Conservation (phyloP, 2,888 invertebrate genomes). For the Eristalinus sepulchralis region DNA sequence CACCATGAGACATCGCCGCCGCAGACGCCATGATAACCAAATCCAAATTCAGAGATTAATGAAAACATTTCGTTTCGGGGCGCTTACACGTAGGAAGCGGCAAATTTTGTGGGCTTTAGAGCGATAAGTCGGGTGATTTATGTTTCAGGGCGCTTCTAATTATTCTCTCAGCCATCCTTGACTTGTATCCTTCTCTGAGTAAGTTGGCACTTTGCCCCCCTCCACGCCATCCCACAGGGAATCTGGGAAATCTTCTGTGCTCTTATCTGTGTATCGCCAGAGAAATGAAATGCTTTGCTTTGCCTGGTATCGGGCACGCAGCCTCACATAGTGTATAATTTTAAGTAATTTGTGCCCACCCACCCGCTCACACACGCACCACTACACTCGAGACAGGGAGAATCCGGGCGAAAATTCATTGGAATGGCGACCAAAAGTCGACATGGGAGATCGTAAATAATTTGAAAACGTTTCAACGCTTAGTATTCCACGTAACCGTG, state of each 20-base stretch:
- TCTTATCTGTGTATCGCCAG: not conserved
- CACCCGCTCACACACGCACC: not conserved
- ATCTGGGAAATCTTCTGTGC: not conserved
- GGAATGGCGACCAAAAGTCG: slow-evolving; percentile 67
- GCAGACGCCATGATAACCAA: not conserved
- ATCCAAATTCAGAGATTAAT: not conserved
- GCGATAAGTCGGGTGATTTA: not conserved
- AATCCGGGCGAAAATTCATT: slow-evolving; percentile 57
- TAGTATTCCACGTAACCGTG: slow-evolving; percentile 38
- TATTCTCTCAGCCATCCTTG: not conserved
- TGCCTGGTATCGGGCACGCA: not conserved
- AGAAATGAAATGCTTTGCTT: not conserved
- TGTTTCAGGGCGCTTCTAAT: not conserved
- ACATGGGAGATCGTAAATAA: slow-evolving; percentile 62
- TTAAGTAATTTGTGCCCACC: slow-evolving; percentile 18
- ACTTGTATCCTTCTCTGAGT: not conserved
- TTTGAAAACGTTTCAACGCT: slow-evolving; percentile 52
- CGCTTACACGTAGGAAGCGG: not conserved
- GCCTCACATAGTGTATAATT: slow-evolving; percentile 41
- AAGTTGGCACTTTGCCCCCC: not conserved
- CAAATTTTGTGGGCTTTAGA: not conserved
- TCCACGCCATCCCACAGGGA: not conserved
- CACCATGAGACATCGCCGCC: not conserved
- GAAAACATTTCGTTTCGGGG: not conserved
- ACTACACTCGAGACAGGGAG: slow-evolving; percentile 5